phyloP scores from a whole-genome alignment of 2,113 vertebrate species.

The Xenus cinereus region DNA sequence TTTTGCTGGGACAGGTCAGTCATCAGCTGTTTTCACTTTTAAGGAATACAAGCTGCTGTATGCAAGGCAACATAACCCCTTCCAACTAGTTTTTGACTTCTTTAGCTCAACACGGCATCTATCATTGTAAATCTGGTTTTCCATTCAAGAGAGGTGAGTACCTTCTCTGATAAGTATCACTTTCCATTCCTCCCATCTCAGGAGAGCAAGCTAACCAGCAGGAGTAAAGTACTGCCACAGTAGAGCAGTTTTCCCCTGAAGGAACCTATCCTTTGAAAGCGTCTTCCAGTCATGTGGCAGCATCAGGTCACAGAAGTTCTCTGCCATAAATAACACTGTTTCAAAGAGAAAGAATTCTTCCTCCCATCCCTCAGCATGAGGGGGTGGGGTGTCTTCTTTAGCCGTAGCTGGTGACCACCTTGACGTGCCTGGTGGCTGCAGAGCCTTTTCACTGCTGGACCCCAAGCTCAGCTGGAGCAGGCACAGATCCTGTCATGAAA shows the following conservation, averaged over 20 bases:
- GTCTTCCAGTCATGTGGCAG: background rate
- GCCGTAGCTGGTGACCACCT: background rate
- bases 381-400: background rate
- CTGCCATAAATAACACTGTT: background rate
- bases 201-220: background rate
- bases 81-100: background rate
- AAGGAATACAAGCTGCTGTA: background rate
- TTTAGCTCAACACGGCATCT: background rate
- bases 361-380: background rate
- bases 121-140: background rate
- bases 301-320: background rate
- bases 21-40: background rate
- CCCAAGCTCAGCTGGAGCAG: background rate
- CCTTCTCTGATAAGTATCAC: background rate
- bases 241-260: background rate
- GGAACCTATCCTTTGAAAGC: background rate
- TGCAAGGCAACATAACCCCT: background rate
- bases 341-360: background rate
- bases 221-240: background rate
- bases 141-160: background rate
- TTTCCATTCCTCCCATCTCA: background rate
- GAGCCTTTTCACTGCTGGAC: background rate
- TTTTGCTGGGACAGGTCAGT: background rate
- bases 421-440: background rate
- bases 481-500: background rate